These are phyloP conservation scores for Drosophila ercepeae DNA, from an alignment of 1,140 invertebrate species.

Conservation along the genomic window DNA sequence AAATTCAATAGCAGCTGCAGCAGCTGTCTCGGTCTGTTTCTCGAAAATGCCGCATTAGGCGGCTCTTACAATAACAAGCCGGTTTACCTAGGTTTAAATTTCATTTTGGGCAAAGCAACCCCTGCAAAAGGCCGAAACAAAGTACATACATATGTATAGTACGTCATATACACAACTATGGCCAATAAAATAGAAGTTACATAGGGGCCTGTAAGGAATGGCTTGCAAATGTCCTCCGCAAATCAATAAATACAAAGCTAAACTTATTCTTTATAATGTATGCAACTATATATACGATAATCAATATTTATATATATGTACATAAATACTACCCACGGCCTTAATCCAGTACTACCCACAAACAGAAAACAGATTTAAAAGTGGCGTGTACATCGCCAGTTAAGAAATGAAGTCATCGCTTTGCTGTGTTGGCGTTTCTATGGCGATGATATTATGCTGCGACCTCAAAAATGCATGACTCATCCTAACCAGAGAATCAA, in stretches of 20 bases:
- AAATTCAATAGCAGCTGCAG: constrained; percentile 58
- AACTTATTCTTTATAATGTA: no score
- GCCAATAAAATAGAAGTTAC: background rate
- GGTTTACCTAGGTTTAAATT: constrained; percentile 66
- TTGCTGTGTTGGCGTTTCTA: constrained; percentile 7
- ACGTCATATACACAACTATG: background rate
- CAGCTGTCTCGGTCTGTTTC: constrained; percentile 47
- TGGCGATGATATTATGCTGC: constrained; percentile 40
- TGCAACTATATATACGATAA: no score
- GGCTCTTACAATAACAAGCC: constrained; percentile 29
- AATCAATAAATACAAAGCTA: no score
- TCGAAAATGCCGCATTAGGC: constrained; percentile 41
- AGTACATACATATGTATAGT: constrained; percentile 11
- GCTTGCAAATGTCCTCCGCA: no score
- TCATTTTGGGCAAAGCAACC: constrained; percentile 44
- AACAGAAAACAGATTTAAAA: background rate
- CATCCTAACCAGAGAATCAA: constrained; percentile 32
- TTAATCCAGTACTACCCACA: constrained; percentile 1
- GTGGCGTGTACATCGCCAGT: constrained; percentile 23
- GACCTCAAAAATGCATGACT: constrained; percentile 48
- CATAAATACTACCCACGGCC: background rate
- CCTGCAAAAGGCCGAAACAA: constrained; percentile 27
- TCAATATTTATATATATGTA: no score
- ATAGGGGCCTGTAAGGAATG: no score
- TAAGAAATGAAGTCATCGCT: constrained; percentile 63